Conservation (phyloP, 1,140 invertebrate genomes). For the Diabrotica virgifera region DNA sequence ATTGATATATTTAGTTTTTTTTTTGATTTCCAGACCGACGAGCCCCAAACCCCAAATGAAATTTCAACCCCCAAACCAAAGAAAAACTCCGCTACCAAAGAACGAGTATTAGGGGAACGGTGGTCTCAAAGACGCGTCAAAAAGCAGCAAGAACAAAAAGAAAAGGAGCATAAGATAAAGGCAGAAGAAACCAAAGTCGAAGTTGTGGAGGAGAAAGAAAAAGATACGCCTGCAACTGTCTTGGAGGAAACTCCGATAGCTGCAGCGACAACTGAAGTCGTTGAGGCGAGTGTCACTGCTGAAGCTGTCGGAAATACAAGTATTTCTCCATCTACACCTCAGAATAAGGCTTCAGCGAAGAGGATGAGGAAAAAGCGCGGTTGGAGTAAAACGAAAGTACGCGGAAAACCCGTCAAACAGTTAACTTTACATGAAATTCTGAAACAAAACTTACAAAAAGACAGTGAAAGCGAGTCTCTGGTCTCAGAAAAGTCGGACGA, state of each 20-base stretch:
- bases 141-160: conserved; percentile 43
- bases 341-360: conserved; percentile 35
- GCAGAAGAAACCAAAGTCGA: conserved; percentile 26
- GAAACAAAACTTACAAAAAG: conserved; percentile 35
- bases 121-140: conserved; percentile 49
- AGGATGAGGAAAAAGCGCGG: conserved; percentile 43
- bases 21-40: conserved; percentile 6
- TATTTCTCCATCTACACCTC: conserved; percentile 28
- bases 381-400: conserved; percentile 43
- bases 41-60: background rate
- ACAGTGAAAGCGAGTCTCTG: conserved; percentile 42
- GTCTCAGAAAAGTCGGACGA: conserved; percentile 42
- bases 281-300: background rate
- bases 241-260: conserved; percentile 10
- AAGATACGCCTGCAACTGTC: conserved; percentile 1
- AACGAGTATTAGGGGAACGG: conserved; percentile 46
- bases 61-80: conserved; percentile 20
- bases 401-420: conserved; percentile 26
- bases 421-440: conserved; percentile 40
- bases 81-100: conserved; percentile 24
- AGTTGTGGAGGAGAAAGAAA: conserved; percentile 21
- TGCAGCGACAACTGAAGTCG: background rate
- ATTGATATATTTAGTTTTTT: background rate
- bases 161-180: conserved; percentile 29
- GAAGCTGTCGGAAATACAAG: background rate